Evolutionary conservation across 1,140 invertebrate species (phyloP), one percentile per base, ranked within the genome.

Genomic region (Pseudomyrmex gracilis): DNA sequence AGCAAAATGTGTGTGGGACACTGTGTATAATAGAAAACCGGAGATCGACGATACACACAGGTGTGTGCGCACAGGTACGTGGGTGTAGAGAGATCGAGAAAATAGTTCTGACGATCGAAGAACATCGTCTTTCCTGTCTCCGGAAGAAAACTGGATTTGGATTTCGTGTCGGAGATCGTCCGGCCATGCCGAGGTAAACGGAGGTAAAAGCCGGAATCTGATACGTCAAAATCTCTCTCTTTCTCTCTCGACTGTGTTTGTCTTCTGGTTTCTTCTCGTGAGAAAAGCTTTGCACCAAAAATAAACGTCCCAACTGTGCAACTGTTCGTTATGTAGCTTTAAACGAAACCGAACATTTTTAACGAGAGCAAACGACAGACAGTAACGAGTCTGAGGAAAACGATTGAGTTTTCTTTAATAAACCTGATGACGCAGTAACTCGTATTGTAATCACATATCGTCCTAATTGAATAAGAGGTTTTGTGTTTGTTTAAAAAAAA

Each of bases 81-180:
- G 15, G 47, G 17, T 51, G 24, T 73, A 22, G 34, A 10, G 15
- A 55, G 51, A 85, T 82, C 49, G 57, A 85, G 55, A 70, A 66
- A 73, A 87, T 55, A 47, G 34, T 63, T 7, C 17, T 13, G 47
- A 34, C 53, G 55, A 67, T 67, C 24, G n/a, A 20, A 66, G 78
- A 78, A 49, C 74, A 82, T 68, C 60, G 74, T 86, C 73, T 67
- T 51, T 55, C 47, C 84, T 57, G 60, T 83, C 49, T 58, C 49
- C 61, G 53, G 45, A 84, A 87, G 82, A 87, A 80, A 87, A 82
- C 82, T 88, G 76, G 64, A 34, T 88, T 87, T 87, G 74, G 49
- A 85, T 88, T 85, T 88, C 57, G 82, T 76, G 68, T 68, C 12
- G 12, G 73, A 58, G 71, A 84, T 73, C 20, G 67, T 1, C 43